These are phyloP conservation scores for Phylloscopus whistleri DNA, from an alignment of 2,113 vertebrate species.

Conservation along the genomic window DNA sequence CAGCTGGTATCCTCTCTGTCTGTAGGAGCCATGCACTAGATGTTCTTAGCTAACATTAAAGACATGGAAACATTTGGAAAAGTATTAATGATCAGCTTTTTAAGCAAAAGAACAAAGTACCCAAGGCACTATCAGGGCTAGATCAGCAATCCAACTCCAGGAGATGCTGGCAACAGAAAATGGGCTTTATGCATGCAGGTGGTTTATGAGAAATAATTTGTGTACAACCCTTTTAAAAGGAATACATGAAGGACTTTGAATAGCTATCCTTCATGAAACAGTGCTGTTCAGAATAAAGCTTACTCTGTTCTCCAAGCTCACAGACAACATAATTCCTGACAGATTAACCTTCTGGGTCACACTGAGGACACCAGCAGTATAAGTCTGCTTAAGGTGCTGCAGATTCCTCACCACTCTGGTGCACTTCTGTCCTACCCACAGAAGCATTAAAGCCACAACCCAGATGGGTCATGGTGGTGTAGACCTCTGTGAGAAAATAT, in stretches of 20 bases:
- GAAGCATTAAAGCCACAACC: neutral
- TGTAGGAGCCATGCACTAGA: neutral
- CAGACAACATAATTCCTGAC: neutral
- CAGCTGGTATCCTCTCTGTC: neutral
- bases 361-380: neutral
- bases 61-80: slow-evolving; percentile 17
- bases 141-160: neutral
- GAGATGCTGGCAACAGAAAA: neutral
- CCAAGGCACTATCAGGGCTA: slow-evolving; percentile 3
- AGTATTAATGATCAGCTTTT: slow-evolving; percentile 4
- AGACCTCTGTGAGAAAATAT: neutral
- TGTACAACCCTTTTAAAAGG: neutral
- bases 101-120: slow-evolving; percentile 9
- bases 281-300: neutral
- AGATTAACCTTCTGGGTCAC: neutral
- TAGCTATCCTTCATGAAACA: neutral
- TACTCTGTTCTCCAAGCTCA: neutral
- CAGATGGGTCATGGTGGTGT: neutral
- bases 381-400: neutral
- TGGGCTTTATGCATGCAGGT: neutral
- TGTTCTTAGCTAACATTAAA: neutral
- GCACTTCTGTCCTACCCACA: fast-evolving
- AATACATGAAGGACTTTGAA: neutral
- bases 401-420: neutral
- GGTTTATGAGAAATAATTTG: slow-evolving; percentile 27